Evolutionary conservation across 1,140 invertebrate genomes (phyloP).

Genomic region (Littorina saxatilis): DNA sequence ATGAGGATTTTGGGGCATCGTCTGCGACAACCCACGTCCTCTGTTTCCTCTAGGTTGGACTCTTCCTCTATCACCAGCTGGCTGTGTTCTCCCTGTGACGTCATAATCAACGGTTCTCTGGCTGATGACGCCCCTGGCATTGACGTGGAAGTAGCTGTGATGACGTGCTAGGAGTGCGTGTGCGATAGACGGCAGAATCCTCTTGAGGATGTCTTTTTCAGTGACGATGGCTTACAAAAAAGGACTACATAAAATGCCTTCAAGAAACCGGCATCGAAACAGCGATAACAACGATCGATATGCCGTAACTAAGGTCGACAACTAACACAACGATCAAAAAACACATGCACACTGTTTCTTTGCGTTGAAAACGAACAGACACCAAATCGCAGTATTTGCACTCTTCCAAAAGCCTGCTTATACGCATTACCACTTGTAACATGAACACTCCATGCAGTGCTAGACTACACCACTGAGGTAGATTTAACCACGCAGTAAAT

Average conservation of each 20-base stretch:
- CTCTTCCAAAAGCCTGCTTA: too few relatives aligned
- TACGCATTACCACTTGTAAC: too few relatives aligned
- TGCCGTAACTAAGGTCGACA: too few relatives aligned
- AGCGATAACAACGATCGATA: too few relatives aligned
- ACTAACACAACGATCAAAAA: too few relatives aligned
- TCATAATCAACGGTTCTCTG: background rate
- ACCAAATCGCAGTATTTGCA: too few relatives aligned
- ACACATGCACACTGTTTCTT: too few relatives aligned
- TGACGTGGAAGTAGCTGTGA: background rate
- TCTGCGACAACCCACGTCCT: background rate
- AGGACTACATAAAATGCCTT: background rate
- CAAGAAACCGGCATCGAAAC: background rate
- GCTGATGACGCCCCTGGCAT: background rate
- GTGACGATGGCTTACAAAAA: background rate
- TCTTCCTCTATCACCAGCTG: conserved; percentile 4
- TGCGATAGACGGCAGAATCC: too few relatives aligned
- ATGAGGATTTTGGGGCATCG: conserved; percentile 15
- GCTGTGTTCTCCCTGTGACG: background rate
- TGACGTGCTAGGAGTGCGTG: background rate
- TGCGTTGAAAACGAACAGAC: too few relatives aligned
- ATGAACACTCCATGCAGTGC: too few relatives aligned
- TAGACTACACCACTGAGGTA: too few relatives aligned
- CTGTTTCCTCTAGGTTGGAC: background rate
- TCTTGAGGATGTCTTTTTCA: background rate
- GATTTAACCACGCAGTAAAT: too few relatives aligned